A percentile compares a stretch with the other conserved stretches of the same genome.
These are phyloP conservation scores for Athalia cordata DNA, from an alignment of 2,888 invertebrate species.

Conservation along the genomic window DNA sequence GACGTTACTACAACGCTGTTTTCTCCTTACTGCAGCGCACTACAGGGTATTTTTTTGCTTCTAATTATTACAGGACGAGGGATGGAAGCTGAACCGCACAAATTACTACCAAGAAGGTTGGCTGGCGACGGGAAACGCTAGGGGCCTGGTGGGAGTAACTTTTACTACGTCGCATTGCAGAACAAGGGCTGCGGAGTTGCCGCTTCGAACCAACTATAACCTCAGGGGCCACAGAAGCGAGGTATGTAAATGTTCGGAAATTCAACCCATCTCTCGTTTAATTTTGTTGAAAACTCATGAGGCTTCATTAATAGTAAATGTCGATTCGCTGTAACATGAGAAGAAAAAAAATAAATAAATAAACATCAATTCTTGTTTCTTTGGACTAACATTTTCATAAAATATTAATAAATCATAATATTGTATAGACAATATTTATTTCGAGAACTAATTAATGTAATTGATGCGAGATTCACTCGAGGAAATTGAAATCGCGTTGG, in stretches of 20 bases:
- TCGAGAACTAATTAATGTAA: neutral
- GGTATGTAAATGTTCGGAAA: constrained; percentile 77
- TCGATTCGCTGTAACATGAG: constrained; percentile 27
- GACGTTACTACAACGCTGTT: too few relatives aligned
- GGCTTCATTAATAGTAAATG: constrained; percentile 35
- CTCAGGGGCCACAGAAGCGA: constrained; percentile 96
- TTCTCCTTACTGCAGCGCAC: neutral
- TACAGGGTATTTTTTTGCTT: constrained; percentile 30
- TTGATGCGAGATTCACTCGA: neutral
- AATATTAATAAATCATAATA: too few relatives aligned
- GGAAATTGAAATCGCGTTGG: neutral
- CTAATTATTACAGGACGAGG: constrained; percentile 84
- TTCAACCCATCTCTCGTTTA: constrained; percentile 34
- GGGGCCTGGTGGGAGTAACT: constrained; percentile 96
- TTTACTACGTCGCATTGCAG: constrained; percentile 96
- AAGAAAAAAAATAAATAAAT: neutral
- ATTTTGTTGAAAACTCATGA: constrained; percentile 39
- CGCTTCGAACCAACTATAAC: constrained; percentile 96
- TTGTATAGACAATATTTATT: too few relatives aligned
- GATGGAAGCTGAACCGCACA: constrained; percentile 95
- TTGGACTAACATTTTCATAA: too few relatives aligned
- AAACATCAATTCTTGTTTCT: too few relatives aligned
- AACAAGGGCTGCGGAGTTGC: constrained; percentile 86
- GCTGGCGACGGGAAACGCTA: constrained; percentile 95
- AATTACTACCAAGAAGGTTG: constrained; percentile 99